These are phyloP conservation scores for Brachystomella parvula DNA, from an alignment of 1,140 invertebrate genomes.

Conservation along the genomic window DNA sequence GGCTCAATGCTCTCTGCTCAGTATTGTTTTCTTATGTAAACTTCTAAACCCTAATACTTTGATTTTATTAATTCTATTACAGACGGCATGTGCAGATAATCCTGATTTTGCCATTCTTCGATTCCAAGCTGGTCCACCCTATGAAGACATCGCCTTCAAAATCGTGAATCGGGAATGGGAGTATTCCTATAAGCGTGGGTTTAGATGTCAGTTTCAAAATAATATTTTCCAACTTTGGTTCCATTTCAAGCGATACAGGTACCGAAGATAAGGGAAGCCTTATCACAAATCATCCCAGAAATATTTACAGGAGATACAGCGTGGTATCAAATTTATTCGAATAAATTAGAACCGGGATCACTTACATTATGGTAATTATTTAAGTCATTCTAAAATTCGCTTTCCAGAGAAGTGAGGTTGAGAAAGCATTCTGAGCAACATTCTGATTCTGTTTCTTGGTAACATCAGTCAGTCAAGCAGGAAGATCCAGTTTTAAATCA, in stretches of 20 bases:
- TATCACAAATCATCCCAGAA: too few species aligned
- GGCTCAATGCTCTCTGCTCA: constrained; percentile 30
- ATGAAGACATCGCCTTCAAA: constrained; percentile 99
- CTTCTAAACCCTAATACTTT: constrained; percentile 16
- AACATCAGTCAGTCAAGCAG: too few species aligned
- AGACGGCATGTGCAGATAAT: constrained; percentile 85
- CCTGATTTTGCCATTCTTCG: constrained; percentile 89
- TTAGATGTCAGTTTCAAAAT: constrained; percentile 97
- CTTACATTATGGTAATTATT: too few species aligned
- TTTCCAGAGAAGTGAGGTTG: too few species aligned
- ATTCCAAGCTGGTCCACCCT: constrained; percentile 95
- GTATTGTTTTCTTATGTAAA: neutral
- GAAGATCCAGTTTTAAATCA: neutral
- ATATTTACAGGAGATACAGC: too few species aligned
- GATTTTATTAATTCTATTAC: constrained; percentile 36
- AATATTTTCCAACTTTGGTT: constrained; percentile 99
- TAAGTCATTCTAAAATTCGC: too few species aligned
- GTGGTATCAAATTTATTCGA: too few species aligned
- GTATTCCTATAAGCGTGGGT: constrained; percentile 95
- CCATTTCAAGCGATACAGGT: constrained; percentile 95
- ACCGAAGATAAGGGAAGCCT: constrained; percentile 76
- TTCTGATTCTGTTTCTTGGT: too few species aligned
- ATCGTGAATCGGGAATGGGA: constrained; percentile 99
- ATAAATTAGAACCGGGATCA: too few species aligned
- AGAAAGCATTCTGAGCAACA: too few species aligned